Evolutionary conservation across 2,797 vertebrate genomes (phyloP), one percentile per base, ranked within the genome.

Genomic region (Darevskia nairensis): DNA sequence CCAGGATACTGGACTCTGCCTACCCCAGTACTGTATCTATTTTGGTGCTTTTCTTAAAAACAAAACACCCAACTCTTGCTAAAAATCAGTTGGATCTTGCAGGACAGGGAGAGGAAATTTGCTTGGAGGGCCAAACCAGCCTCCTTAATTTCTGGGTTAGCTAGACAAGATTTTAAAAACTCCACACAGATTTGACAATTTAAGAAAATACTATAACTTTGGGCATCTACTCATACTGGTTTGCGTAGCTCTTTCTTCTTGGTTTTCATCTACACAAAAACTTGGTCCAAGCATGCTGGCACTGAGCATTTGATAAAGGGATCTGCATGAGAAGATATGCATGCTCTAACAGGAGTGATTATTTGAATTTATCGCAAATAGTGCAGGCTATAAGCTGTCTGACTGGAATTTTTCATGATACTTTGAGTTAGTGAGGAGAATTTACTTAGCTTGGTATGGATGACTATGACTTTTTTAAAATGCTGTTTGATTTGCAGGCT

Each of bases 271-370:
- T 13, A 23, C 87, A 77, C 78, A 88, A 82, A 92, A 94, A 86
- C 75, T 39, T 82, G 92, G 79, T 82, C 92, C 91, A 91, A 91
- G 11, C 69, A 85, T 86, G 87, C 85, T 88, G 82, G 86, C 84
- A 80, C 59, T 92, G 88, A 92, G 89, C 90, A 79, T 89, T 94
- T 93, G 94, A 91, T 91, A 89, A 93, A 89, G 88, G 88, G 89
- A 91, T 90, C 76, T 87, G 66, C 85, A 44, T 91, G 88, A 92
- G 90, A 91, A 35, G 76, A 91, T 83, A 21, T 32, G 11, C 90
- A 61, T 78, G 69, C 90, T 90, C 86, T 84, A 75, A 90, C 80
- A 0, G 0, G 88, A 69, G 74, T 90, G 86, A 86, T 1, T 21
- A 64, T 90, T 89, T 92, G 87, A 29, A 2, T 92, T 87, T 90